phyloP scores from a whole-genome alignment of 2,113 vertebrate genomes.

The Australoheros scitulus region DNA sequence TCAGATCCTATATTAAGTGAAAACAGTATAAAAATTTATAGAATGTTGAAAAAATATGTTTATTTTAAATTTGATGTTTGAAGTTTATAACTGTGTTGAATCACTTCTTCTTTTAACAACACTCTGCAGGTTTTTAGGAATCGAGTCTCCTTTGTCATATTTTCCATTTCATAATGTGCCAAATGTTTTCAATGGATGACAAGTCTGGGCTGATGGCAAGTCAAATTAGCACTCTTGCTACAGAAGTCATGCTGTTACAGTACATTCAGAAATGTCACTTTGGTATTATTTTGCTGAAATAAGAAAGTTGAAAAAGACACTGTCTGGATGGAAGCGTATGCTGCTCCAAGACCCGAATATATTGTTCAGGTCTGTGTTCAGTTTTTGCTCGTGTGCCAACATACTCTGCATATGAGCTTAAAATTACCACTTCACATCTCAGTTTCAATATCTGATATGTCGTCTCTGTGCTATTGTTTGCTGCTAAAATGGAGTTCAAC shows the following conservation, averaged over 20 bases:
- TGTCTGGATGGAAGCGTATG: not conserved
- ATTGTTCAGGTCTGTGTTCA: not conserved
- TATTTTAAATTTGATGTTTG: not conserved
- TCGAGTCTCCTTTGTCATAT: not conserved
- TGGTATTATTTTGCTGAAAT: not conserved
- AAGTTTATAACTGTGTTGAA: not conserved
- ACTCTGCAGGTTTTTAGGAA: not conserved
- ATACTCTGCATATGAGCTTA: not conserved
- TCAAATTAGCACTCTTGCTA: constrained; percentile 14
- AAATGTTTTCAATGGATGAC: constrained; percentile 4
- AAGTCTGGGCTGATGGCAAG: not conserved
- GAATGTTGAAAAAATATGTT: not conserved
- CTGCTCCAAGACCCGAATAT: not conserved
- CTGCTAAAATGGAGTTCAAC: not conserved
- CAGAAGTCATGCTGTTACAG: not conserved
- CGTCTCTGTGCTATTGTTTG: not conserved
- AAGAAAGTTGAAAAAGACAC: not conserved
- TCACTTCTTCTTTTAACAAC: not conserved
- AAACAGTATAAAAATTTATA: not conserved
- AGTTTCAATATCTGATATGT: not conserved
- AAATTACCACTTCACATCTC: not conserved
- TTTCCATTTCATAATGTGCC: not conserved
- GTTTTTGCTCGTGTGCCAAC: not conserved
- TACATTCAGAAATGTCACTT: not conserved
- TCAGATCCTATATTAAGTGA: not conserved